Evolutionary conservation across 2,888 invertebrate species (phyloP), one percentile per base, ranked within the genome.

Genomic region (Sussaba pulchella): DNA sequence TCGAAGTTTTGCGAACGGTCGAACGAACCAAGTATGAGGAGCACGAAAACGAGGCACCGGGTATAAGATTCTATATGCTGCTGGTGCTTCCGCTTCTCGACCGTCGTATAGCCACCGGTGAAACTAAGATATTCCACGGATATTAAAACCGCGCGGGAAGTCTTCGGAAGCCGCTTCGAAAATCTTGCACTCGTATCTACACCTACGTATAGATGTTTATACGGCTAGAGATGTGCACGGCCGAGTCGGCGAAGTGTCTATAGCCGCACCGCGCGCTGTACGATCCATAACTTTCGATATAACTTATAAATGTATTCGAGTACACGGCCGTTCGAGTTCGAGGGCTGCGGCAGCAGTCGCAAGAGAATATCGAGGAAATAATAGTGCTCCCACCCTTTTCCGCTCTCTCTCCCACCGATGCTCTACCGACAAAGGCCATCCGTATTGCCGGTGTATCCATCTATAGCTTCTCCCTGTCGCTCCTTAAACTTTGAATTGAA

Each of bases 251-350:
- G 43, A 31, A 47, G 36, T 54, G 41, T n/a, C 17, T 47, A 47
- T 64, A 36, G 36, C 24, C 59, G 41, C 31, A 50, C 24, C 41
- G 50, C 63, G 52, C 36, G 52, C 72, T 67, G 31, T 45, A 67
- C 67, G 73, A 73, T 73, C 73, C 67, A 78, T 67, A 78, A 78
- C 78, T 78, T 78, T 54, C 52, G 61, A 69, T 78, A 73, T 78
- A 78, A 78, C 72, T 78, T 63, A 73, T 73, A 69, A 73, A 78
- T 71, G 59, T 78, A 78, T 78, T 78, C 73, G 63, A 61, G 54
- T 52, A 50, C 19, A 67, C 41, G 54, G 54, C 26, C 41, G 61
- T 41, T 43, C 61, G 54, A 52, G 61, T 67, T 69, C 36, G 57
- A 26, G 19, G 72, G 47, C 39, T 41, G 50, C 47, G 59, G 54